Evolutionary conservation across 2,888 invertebrate genomes (phyloP).

Genomic region (Oxyscelio sp.): DNA sequence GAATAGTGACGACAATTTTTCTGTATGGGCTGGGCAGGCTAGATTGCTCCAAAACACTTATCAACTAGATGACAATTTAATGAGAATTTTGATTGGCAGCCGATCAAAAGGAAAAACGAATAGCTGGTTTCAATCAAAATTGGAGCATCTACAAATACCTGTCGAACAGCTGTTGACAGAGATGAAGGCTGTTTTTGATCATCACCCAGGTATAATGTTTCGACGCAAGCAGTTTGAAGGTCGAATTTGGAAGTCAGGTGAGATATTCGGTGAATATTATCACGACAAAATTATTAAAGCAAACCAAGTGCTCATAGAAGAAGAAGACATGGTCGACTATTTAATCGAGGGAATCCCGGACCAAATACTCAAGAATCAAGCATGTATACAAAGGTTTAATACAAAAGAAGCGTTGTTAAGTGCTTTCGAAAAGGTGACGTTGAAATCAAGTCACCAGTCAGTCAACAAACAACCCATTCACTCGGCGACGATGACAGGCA

Average conservation of each 20-base stretch:
- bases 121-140: slow-evolving; percentile 64
- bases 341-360: slow-evolving; percentile 71
- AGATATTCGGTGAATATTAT: slow-evolving; percentile 65
- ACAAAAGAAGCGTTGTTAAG: no score
- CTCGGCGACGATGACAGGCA: background rate
- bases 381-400: slow-evolving; percentile 45
- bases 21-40: slow-evolving; percentile 44
- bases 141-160: slow-evolving; percentile 42
- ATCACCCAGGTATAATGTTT: slow-evolving; percentile 35
- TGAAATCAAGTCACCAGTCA: no score
- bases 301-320: slow-evolving; percentile 59
- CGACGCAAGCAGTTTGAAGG: slow-evolving; percentile 52
- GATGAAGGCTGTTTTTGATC: slow-evolving; percentile 56
- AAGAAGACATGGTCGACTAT: slow-evolving; percentile 63
- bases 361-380: slow-evolving; percentile 52
- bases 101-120: slow-evolving; percentile 59
- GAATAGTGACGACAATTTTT: slow-evolving; percentile 16
- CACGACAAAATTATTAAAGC: slow-evolving; percentile 67
- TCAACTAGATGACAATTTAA: slow-evolving; percentile 34
- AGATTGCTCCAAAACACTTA: slow-evolving; percentile 28
- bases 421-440: no score
- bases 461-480: no score
- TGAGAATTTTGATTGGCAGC: slow-evolving; percentile 34
- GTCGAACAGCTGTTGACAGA: slow-evolving; percentile 47
- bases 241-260: slow-evolving; percentile 38